Evolutionary conservation across 2,888 invertebrate species (phyloP).

Genomic region (Azorinus chamasolen): DNA sequence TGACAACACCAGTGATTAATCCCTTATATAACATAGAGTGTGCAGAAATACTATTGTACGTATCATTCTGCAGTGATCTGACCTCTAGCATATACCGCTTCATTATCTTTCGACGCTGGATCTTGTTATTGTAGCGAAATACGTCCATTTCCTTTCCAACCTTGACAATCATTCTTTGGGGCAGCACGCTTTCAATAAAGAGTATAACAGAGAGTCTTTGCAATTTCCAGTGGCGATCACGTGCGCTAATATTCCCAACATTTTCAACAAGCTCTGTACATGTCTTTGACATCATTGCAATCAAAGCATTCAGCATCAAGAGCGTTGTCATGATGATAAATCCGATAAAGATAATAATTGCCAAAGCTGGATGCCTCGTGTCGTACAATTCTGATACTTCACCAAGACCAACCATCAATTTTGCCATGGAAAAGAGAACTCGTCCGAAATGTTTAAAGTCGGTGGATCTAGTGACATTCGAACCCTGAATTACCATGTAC

Average conservation of each 20-base stretch:
- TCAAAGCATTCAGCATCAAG: constrained; percentile 73
- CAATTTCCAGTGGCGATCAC: constrained; percentile 61
- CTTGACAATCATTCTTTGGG: constrained; percentile 13
- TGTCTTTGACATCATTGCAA: constrained; percentile 74
- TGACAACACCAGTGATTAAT: constrained; percentile 34
- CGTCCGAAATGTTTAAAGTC: constrained; percentile 53
- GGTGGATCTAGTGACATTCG: constrained; percentile 18
- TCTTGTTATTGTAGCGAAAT: constrained; percentile 29
- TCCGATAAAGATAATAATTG: constrained; percentile 61
- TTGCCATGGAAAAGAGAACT: constrained; percentile 70
- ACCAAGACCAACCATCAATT: constrained; percentile 72
- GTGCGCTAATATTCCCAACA: constrained; percentile 43
- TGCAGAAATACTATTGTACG: constrained; percentile 9
- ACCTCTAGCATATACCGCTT: constrained; percentile 54
- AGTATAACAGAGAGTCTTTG: constrained; percentile 63
- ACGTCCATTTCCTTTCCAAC: constrained; percentile 24
- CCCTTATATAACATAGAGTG: constrained; percentile 24
- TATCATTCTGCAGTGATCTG: constrained; percentile 41
- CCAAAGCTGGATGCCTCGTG: constrained; percentile 64
- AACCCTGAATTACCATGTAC: constrained; percentile 69
- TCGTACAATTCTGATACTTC: constrained; percentile 60
- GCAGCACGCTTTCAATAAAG: constrained; percentile 61
- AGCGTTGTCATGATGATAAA: constrained; percentile 72
- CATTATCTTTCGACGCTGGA: constrained; percentile 23
- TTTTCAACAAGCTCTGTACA: constrained; percentile 67